These are phyloP conservation scores for Nemurella pictetii DNA, from an alignment of 2,888 invertebrate species.

Conservation along the genomic window DNA sequence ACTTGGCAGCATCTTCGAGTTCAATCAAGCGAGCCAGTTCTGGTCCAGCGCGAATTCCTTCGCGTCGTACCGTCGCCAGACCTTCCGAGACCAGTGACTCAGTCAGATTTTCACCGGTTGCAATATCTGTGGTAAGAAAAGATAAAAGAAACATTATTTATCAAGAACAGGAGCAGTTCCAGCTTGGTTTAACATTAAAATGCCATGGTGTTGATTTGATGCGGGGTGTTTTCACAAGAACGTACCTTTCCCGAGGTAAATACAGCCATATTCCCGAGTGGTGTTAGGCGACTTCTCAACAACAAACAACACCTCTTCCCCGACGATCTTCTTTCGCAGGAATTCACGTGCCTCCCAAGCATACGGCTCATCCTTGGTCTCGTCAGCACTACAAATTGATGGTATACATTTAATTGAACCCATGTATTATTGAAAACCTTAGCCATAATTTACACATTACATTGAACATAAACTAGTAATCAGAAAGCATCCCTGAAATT, in stretches of 20 bases:
- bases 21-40: slow-evolving; percentile 74
- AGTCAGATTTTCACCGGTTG: slow-evolving; percentile 82
- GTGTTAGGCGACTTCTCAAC: slow-evolving; percentile 77
- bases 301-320: slow-evolving; percentile 84
- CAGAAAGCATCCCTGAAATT: not conserved
- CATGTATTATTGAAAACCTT: not conserved
- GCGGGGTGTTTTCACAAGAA: not conserved
- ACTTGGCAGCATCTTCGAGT: slow-evolving; percentile 87
- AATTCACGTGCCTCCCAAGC: slow-evolving; percentile 98
- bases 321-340: slow-evolving; percentile 87
- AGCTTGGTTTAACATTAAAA: not conserved
- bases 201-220: too few relatives aligned
- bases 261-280: slow-evolving; percentile 83
- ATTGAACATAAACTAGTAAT: not conserved
- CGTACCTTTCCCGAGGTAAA: slow-evolving; percentile 82
- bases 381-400: slow-evolving; percentile 58
- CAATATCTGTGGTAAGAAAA: slow-evolving; percentile 53
- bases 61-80: slow-evolving; percentile 76
- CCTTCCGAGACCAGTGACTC: slow-evolving; percentile 90
- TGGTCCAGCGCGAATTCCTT: slow-evolving; percentile 63
- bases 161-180: not conserved
- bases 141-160: too few relatives aligned
- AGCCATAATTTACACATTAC: not conserved
- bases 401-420: not conserved
- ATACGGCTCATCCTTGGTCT: slow-evolving; percentile 86